phyloP scores from a whole-genome alignment of 2,113 vertebrate genomes.

The Ammospiza caudacuta region DNA sequence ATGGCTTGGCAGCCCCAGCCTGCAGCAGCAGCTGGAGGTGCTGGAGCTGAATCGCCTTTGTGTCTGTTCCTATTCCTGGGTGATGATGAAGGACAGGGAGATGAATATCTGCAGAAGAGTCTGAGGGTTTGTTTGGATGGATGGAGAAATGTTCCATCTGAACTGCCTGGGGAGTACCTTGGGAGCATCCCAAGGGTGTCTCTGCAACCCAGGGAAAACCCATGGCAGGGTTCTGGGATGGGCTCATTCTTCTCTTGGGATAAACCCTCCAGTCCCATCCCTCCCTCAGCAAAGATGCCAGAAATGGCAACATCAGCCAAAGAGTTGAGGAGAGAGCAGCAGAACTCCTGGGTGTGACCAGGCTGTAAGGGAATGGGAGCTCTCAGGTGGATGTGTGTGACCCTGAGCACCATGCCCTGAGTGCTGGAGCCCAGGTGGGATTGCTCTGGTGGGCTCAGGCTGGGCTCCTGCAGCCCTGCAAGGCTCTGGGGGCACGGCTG shows the following conservation, averaged over 20 bases:
- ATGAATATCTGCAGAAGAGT: not conserved
- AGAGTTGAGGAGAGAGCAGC: not conserved
- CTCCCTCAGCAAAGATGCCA: not conserved
- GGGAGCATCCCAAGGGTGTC: rapidly evolving
- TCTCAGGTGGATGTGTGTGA: not conserved
- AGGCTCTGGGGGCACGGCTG: not conserved
- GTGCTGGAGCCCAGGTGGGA: not conserved
- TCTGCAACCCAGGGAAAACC: not conserved
- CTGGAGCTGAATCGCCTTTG: not conserved
- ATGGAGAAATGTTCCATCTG: not conserved
- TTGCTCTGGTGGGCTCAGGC: not conserved
- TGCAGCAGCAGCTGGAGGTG: not conserved
- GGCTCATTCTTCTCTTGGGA: not conserved
- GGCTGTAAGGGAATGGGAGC: not conserved
- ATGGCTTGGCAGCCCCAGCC: not conserved
- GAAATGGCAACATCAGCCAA: not conserved
- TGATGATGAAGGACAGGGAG: not conserved
- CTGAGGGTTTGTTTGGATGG: not conserved
- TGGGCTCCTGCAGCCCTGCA: not conserved
- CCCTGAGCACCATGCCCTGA: rapidly evolving
- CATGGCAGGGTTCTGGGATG: not conserved
- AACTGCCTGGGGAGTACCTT: not conserved
- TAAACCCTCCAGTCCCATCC: not conserved
- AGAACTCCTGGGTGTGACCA: not conserved
- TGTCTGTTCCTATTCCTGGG: not conserved